Conservation (phyloP, 2,113 vertebrate species). For the Corvus moneduloides region DNA sequence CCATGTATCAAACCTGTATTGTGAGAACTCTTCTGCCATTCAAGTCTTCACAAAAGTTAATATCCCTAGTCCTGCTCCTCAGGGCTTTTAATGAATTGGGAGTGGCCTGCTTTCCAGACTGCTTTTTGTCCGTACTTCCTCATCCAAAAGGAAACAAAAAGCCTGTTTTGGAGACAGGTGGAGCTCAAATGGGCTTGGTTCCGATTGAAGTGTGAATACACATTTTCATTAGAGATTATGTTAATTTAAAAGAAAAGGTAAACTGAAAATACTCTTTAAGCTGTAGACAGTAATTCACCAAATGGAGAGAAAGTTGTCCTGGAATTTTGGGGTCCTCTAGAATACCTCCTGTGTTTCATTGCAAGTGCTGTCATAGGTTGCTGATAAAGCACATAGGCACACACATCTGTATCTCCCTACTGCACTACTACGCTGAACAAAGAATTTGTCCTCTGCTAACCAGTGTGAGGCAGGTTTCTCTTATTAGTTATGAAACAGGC, state of each 20-base stretch:
- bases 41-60: neutral
- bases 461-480: neutral
- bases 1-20: neutral
- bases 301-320: neutral
- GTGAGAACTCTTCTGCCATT: neutral
- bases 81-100: neutral
- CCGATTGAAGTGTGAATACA: neutral
- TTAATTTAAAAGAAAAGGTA: neutral
- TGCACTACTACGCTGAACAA: neutral
- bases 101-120: neutral
- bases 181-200: neutral
- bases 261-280: neutral
- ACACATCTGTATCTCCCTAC: neutral
- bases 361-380: neutral
- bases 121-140: neutral
- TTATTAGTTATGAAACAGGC: neutral
- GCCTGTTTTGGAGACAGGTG: neutral
- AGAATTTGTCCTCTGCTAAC: neutral
- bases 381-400: neutral
- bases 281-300: neutral
- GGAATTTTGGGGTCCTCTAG: neutral
- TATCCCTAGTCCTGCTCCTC: neutral
- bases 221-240: neutral
- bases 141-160: neutral
- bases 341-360: neutral